phyloP scores from a whole-genome alignment of 2,888 invertebrate species.

The Fragum whitleyi region DNA sequence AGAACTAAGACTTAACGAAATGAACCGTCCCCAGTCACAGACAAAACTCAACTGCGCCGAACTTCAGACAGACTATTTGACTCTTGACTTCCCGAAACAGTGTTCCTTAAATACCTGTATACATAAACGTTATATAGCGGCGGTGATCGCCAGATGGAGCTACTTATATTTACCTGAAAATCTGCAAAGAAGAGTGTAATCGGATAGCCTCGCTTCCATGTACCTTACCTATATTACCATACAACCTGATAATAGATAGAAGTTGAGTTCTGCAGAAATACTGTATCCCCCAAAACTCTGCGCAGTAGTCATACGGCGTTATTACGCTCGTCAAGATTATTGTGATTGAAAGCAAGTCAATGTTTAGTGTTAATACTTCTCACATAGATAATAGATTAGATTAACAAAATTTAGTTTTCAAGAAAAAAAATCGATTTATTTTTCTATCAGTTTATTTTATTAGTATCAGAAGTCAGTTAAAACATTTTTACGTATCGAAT shows the following conservation, averaged over 20 bases:
- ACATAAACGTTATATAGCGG: constrained; percentile 75
- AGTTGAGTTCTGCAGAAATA: not conserved
- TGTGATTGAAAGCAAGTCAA: constrained; percentile 12
- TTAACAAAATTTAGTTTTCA: not conserved
- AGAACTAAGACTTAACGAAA: constrained; percentile 59
- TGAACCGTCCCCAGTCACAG: constrained; percentile 51
- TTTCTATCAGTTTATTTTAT: too few relatives aligned
- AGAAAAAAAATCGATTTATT: not conserved
- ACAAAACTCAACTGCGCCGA: constrained; percentile 55
- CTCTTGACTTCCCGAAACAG: constrained; percentile 75
- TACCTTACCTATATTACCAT: constrained; percentile 25
- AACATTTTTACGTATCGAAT: too few relatives aligned
- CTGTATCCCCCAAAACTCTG: not conserved
- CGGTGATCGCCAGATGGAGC: constrained; percentile 71
- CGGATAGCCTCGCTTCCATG: constrained; percentile 55
- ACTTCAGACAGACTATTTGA: constrained; percentile 69
- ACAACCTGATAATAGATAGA: constrained; percentile 23
- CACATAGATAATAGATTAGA: not conserved
- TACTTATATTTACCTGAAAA: constrained; percentile 61
- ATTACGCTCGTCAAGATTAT: not conserved
- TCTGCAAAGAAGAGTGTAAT: constrained; percentile 64
- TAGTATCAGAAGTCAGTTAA: too few relatives aligned
- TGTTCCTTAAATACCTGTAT: constrained; percentile 80
- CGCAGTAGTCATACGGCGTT: not conserved
- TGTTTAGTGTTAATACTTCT: constrained; percentile 10